Evolutionary conservation across 2,888 invertebrate species (phyloP).

Genomic region (Acleris cristana): DNA sequence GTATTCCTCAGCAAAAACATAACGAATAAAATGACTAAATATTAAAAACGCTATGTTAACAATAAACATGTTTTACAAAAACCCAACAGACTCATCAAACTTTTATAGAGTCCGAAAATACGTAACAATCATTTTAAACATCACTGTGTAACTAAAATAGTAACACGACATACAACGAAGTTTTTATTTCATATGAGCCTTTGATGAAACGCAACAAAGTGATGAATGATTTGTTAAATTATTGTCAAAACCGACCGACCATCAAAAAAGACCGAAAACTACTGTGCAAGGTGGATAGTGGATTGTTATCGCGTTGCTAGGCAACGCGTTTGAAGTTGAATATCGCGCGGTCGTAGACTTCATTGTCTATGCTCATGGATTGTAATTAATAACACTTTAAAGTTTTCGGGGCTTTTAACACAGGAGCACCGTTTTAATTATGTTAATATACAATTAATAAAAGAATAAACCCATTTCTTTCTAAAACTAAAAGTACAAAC

Average conservation of each 20-base stretch:
- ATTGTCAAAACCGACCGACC: conserved; percentile 43
- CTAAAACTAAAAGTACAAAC: background rate
- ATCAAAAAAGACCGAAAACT: conserved; percentile 55
- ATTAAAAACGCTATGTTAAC: conserved; percentile 45
- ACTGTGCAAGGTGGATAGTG: conserved; percentile 58
- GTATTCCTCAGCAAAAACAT: conserved; percentile 56
- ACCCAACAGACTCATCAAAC: conserved; percentile 6
- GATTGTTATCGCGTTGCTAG: conserved; percentile 68
- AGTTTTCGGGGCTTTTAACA: too few relatives aligned
- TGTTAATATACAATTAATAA: too few relatives aligned
- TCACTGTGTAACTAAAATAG: conserved; percentile 5
- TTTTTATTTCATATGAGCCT: background rate
- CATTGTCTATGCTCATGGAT: conserved; percentile 12
- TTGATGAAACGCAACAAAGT: conserved; percentile 2
- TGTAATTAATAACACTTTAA: background rate
- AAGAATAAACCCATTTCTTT: background rate
- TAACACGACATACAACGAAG: conserved; percentile 6
- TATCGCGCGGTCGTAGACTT: conserved; percentile 60
- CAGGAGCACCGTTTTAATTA: too few relatives aligned
- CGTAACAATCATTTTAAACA: conserved; percentile 13
- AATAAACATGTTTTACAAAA: conserved; percentile 47
- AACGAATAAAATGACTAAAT: conserved; percentile 47
- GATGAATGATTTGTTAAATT: conserved; percentile 17
- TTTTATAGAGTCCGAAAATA: conserved; percentile 21
- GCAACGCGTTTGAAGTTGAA: conserved; percentile 69